Conservation (phyloP, 2,797 vertebrate genomes). For the Mus caroli region DNA sequence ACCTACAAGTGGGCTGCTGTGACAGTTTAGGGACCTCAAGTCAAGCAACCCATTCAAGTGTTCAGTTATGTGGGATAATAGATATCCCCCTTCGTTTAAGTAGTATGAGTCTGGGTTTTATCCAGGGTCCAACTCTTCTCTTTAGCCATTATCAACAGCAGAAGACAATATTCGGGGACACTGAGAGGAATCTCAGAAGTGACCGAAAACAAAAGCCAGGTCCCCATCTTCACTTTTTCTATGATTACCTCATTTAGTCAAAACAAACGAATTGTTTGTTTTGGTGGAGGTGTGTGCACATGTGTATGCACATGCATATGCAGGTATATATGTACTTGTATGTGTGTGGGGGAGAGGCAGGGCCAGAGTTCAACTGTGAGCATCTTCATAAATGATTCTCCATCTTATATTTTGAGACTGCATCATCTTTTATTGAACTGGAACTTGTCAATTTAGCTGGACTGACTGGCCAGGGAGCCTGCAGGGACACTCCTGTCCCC, state of each 20-base stretch:
- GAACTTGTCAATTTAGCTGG: background rate
- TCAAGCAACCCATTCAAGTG: background rate
- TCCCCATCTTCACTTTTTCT: background rate
- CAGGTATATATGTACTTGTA: fast-evolving
- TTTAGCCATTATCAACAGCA: background rate
- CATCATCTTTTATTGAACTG: background rate
- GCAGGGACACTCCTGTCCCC: background rate
- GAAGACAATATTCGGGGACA: background rate
- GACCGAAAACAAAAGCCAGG: background rate
- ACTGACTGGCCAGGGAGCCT: background rate
- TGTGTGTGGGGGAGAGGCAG: too few species aligned
- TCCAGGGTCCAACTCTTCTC: background rate
- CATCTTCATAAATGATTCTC: background rate
- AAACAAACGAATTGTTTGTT: too few species aligned
- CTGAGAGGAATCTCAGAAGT: background rate
- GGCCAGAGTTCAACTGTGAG: background rate
- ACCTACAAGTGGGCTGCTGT: background rate
- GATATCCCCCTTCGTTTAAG: too few species aligned
- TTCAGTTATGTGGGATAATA: background rate
- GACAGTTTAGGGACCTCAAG: too few species aligned
- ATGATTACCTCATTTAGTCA: too few species aligned
- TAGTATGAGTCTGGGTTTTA: background rate
- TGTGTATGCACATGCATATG: too few species aligned
- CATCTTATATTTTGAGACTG: background rate
- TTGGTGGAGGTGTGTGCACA: background rate